Conservation (phyloP, 2,888 invertebrate species). For the Fragum whitleyi region DNA sequence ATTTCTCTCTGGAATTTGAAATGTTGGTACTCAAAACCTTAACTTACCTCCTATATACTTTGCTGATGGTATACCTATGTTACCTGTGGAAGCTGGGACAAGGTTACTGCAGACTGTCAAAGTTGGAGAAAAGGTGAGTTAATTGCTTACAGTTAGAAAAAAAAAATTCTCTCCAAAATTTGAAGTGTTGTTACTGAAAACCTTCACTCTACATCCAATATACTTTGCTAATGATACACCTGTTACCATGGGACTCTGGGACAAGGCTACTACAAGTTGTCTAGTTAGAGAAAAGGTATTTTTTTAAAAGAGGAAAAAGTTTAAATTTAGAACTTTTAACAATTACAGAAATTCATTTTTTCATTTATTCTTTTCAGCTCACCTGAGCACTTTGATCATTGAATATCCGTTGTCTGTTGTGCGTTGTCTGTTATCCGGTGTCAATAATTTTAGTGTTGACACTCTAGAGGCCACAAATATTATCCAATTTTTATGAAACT, state of each 20-base stretch:
- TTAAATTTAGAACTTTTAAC: too few species aligned
- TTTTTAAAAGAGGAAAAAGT: too few species aligned
- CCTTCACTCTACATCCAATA: slow-evolving; percentile 65
- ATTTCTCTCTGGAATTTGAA: background rate
- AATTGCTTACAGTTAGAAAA: too few species aligned
- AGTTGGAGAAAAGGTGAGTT: slow-evolving; percentile 71
- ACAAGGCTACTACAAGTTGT: slow-evolving; percentile 72
- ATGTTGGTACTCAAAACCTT: slow-evolving; percentile 59
- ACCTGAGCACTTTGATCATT: too few species aligned
- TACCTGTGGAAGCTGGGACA: slow-evolving; percentile 75
- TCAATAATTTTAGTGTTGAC: too few species aligned
- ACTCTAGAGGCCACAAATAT: too few species aligned
- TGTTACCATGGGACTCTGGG: slow-evolving; percentile 73
- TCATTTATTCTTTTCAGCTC: too few species aligned
- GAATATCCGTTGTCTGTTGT: too few species aligned
- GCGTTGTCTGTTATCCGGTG: too few species aligned
- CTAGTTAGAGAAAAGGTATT: slow-evolving; percentile 74
- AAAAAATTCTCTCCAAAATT: background rate
- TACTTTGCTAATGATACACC: slow-evolving; percentile 71
- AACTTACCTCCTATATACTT: slow-evolving; percentile 71
- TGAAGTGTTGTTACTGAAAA: too few species aligned
- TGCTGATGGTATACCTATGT: slow-evolving; percentile 66
- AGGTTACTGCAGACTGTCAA: slow-evolving; percentile 71
- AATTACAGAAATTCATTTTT: too few species aligned
- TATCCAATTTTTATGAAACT: too few species aligned